Base-by-base conservation (phyloP, 1,140 invertebrate genomes). In the Apocrypta bakeri region DNA sequence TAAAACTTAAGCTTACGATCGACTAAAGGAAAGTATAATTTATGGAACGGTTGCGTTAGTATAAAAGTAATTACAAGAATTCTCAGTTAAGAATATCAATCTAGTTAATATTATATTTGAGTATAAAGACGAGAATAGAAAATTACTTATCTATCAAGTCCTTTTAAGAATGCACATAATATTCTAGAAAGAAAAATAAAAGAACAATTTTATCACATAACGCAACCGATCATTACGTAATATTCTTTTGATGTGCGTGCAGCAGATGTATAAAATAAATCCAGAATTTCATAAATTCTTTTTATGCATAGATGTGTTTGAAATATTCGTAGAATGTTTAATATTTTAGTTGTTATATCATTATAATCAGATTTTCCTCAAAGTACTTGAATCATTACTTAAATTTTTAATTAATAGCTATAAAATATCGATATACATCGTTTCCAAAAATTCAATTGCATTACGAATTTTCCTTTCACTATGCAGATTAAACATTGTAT, bases 11-110 rank as follows among this genome's bases (percentile, higher is more conserved):
- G 48, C n/a, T 63, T 37, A 24, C 31, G 8, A 75, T 33, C 48
- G 29, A n/a, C 27, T 61, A 75, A 61, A 61, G 11, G 31, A 74
- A 56, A 63, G 1, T 63, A 68, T 42, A 68, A 40, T 78, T 37
- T 27, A 42, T 63, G 9, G 8, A 78, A 68, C 63, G n/a, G 37
- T 42, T 11, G 17, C 24, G n/a, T 24, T 3, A 63, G 42, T 21
- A 25, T 25, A 37, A 40, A 72, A 66, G 66, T n/a, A 37, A 4
- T 4, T 9, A 37, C 33, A 37, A 37, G 9, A 63, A 63, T 42
- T 63, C 12, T 66, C n/a, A n/a, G n/a, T n/a, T 66, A 27, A 6
- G 21, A 56, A 56, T 37, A 4, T 37, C 33, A 37, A 37, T 37
- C n/a, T n/a, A n/a, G n/a, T 1, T 4, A 48, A 17, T 48, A 17